Evolutionary conservation across 2,797 vertebrate genomes (phyloP), one percentile per base, ranked within the genome.

Genomic region (Hyperoplus lanceolatus): DNA sequence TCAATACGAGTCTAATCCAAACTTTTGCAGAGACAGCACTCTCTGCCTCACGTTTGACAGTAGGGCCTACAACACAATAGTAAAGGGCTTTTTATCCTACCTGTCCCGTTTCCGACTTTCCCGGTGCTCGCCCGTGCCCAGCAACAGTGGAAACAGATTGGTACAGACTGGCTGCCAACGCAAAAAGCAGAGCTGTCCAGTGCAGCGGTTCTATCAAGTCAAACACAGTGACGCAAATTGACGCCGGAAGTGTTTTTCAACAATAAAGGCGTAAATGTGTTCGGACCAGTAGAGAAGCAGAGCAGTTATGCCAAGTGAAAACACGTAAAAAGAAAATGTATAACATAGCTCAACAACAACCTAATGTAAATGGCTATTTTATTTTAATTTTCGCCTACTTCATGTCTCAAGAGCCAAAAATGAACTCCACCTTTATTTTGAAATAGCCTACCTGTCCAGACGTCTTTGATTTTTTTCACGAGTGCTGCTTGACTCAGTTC

Each of bases 61-160:
- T 3, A 29, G 29, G 29, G 29, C 29, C 21, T 29, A 56, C 6
- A 57, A 15, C 1, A 48, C 7, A 57, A 38, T 0, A 16, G 1
- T 3, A 76, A 56, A 43, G 15, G 18, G 62, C 48, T 39, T 73
- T 21, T 14, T 29, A 29, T 2, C 94, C 93, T 93, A 96, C 95
- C 93, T 90, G 92, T 75, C 29, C 65, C 71, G 89, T 86, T 87
- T 87, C 73, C 75, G 79, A 86, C 62, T 87, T 75, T 81, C 89
- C 81, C 86, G 78, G 82, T 81, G 91, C 58, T 90, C 86, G 83
- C 93, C 91, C 64, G 87, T 84, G 68, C 77, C 85, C 91, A 89
- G 85, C 89, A 87, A 89, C 89, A 51, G 81, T 66, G 83, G 75
- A 79, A 77, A 81, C 84, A 74, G 82, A 82, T 89, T 72, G 75